Conservation (phyloP, 2,113 vertebrate species). For the Synchiropus splendidus region DNA sequence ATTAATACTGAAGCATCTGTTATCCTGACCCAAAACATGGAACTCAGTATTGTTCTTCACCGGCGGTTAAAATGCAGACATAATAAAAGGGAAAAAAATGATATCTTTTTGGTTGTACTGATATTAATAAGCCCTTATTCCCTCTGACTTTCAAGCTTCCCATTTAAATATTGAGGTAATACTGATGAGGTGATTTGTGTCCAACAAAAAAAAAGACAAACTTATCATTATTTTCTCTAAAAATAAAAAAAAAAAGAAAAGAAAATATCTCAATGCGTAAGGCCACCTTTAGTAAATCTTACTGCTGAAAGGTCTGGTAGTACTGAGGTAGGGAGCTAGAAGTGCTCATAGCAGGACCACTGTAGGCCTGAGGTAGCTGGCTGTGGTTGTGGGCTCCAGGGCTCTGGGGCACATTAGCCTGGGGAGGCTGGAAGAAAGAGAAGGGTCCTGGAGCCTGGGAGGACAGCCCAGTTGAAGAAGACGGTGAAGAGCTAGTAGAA, state of each 20-base stretch:
- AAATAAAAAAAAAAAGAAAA: constrained; percentile 6
- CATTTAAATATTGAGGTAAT: constrained; percentile 59
- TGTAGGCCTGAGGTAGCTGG: constrained; percentile 85
- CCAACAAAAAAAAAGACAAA: constrained; percentile 28
- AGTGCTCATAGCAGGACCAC: constrained; percentile 78
- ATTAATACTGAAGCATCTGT: constrained; percentile 5
- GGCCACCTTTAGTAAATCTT: constrained; percentile 19
- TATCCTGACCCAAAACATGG: constrained; percentile 2
- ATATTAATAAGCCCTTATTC: constrained; percentile 17
- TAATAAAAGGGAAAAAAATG: constrained; percentile 15
- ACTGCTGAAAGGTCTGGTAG: constrained; percentile 91
- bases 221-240: constrained; percentile 17
- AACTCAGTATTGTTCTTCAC: constrained; percentile 29
- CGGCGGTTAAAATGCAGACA: constrained; percentile 18
- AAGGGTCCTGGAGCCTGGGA: constrained; percentile 83
- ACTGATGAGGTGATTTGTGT: constrained; percentile 63
- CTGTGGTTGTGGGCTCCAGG: constrained; percentile 62
- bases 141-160: constrained; percentile 33
- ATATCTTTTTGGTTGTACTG: constrained; percentile 39
- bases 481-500: constrained; percentile 42
- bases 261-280: constrained; percentile 12
- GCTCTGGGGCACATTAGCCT: constrained; percentile 47
- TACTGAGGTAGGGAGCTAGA: constrained; percentile 90
- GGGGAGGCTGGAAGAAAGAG: constrained; percentile 53
- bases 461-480: constrained; percentile 58